Conservation (phyloP, 2,797 vertebrate species). For the Chaetodon trifasciatus region DNA sequence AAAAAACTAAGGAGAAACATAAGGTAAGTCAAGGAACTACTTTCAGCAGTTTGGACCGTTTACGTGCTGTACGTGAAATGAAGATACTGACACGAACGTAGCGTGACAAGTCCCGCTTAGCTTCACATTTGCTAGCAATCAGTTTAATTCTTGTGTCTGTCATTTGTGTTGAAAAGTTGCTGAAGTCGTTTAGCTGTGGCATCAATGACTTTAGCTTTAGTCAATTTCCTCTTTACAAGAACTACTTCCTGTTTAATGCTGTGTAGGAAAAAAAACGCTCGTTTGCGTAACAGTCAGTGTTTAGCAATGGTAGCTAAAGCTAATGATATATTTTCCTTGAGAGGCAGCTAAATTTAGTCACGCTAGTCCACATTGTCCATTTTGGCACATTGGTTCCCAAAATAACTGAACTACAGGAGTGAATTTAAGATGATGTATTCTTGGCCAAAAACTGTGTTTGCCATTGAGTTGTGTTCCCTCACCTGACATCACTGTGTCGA, state of each 20-base stretch:
- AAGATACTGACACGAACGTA: not conserved
- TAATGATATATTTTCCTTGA: no score
- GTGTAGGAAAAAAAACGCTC: not conserved
- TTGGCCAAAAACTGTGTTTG: not conserved
- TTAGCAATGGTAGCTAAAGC: not conserved
- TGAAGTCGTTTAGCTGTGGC: not conserved
- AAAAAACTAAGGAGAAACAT: not conserved
- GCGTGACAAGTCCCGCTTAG: no score
- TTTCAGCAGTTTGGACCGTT: not conserved
- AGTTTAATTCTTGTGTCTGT: not conserved
- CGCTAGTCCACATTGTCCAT: not conserved
- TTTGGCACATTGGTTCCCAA: not conserved
- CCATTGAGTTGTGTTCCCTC: not conserved
- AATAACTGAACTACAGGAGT: not conserved
- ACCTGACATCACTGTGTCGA: not conserved
- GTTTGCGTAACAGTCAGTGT: not conserved
- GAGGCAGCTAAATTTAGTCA: not conserved
- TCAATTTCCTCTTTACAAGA: not conserved
- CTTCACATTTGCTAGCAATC: not conserved
- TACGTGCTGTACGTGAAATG: no score
- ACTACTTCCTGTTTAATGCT: not conserved
- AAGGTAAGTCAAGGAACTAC: slow-evolving; percentile 25
- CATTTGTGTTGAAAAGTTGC: no score
- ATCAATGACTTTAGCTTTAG: not conserved
- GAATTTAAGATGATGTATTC: not conserved